Percentiles rank a stretch among this genome's conserved stretches.
Evolutionary conservation across 2,113 vertebrate species (phyloP).

Genomic region (Xiphophorus couchianus): DNA sequence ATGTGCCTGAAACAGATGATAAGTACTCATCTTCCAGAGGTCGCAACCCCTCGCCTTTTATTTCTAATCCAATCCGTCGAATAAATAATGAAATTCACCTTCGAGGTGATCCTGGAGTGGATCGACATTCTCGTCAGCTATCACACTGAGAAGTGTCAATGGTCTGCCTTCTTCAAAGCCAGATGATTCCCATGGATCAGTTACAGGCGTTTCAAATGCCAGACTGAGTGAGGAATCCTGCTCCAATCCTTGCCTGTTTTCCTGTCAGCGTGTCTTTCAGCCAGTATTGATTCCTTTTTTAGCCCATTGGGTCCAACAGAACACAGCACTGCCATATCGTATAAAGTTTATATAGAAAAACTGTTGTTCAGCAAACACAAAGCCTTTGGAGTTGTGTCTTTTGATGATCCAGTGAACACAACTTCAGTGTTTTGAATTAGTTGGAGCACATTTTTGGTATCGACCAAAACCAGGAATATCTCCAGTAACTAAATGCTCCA

Average conservation of each 20-base stretch:
- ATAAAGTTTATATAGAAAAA: conserved; percentile 6
- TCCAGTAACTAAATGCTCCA: conserved; percentile 1
- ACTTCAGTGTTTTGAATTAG: neutral
- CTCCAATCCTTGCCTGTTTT: neutral
- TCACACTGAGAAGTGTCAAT: conserved; percentile 46
- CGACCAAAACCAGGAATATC: conserved; percentile 9
- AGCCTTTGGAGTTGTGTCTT: neutral
- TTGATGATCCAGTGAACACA: neutral
- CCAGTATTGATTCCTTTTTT: conserved; percentile 4
- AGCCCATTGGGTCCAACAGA: neutral
- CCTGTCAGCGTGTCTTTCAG: conserved; percentile 2
- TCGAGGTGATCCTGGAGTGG: conserved; percentile 21
- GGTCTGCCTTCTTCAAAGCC: conserved; percentile 30
- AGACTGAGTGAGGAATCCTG: conserved; percentile 10
- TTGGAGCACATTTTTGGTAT: conserved; percentile 6
- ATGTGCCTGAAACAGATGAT: conserved; percentile 55
- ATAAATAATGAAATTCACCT: conserved; percentile 56
- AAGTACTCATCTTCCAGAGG: conserved; percentile 65
- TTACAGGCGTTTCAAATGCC: conserved; percentile 36
- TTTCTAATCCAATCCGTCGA: conserved; percentile 57
- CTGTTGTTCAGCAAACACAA: neutral
- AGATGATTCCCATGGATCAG: conserved; percentile 24
- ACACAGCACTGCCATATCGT: conserved; percentile 5
- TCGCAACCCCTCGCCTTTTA: conserved; percentile 58
- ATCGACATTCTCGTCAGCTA: conserved; percentile 45